Percentiles rank a stretch among this genome's conserved stretches.
Conservation (phyloP, 2,113 vertebrate genomes). For the Actenoides hombroni region DNA sequence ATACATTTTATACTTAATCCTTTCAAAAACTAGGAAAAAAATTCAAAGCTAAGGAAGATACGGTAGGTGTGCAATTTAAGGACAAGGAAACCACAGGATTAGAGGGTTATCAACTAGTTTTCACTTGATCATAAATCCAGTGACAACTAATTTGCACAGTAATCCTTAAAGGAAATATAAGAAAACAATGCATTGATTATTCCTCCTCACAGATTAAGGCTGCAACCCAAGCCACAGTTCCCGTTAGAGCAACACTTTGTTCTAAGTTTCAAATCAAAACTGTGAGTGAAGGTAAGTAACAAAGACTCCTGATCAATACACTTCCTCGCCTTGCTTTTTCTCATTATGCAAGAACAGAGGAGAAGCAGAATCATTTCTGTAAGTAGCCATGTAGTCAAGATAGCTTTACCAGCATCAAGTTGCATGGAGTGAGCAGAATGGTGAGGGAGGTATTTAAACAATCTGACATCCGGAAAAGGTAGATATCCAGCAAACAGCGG, state of each 20-base stretch:
- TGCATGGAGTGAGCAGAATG: slow-evolving; percentile 84
- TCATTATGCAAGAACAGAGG: not conserved
- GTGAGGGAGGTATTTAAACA: slow-evolving; percentile 94
- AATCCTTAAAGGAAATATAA: not conserved
- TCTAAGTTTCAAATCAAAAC: not conserved
- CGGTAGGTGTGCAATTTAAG: not conserved
- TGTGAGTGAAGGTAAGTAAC: not conserved
- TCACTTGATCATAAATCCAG: not conserved
- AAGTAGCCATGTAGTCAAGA: not conserved
- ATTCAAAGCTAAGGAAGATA: not conserved
- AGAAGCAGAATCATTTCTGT: not conserved
- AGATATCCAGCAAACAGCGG: slow-evolving; percentile 92
- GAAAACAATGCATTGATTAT: not conserved
- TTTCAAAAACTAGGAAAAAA: not conserved
- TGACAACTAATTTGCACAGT: not conserved
- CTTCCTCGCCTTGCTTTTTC: not conserved
- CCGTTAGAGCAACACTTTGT: not conserved
- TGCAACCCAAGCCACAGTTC: not conserved
- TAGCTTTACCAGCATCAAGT: slow-evolving; percentile 86
- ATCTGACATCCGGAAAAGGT: slow-evolving; percentile 90
- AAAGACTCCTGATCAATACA: not conserved
- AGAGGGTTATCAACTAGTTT: not conserved
- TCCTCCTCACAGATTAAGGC: not conserved
- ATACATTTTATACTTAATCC: not conserved
- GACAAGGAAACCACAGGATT: not conserved